Base-by-base conservation (phyloP, 2,113 vertebrate species). In the Mungos mungo region DNA sequence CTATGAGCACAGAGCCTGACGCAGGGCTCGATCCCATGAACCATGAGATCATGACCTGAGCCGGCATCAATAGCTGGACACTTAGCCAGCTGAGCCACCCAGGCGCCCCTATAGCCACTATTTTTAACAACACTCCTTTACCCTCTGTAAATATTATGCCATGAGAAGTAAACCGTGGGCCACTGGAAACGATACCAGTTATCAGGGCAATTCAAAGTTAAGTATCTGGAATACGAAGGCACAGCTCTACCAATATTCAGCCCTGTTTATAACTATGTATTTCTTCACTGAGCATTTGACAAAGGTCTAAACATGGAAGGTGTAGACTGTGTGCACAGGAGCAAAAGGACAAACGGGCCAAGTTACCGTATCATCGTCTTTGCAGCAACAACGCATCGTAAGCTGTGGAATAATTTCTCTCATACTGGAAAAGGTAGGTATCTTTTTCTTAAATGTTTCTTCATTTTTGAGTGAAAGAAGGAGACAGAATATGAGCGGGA, bases 191-290 rank as follows among this genome's bases (percentile, higher is more conserved):
- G 27, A 45, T 45, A 2, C 19, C 29, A 65, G 2, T 15, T 11
- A 38, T 9, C 13, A 27, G 23, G 41, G 38, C 5, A 4, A 35
- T 18, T 45, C 16, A 41, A 38, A 66, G 52, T 12, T 3, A 31
- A 45, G 31, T 52, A 27, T 2, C 76, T 5, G 12, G 19, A 27
- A 25, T 27, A 2, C 10, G 16, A 65, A 9, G 15, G 33, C n/a
- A 1, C 33, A 0, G 25, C 10, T 77, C 25, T 31, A 9, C 25
- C 19, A 14, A 52, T 68, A 13, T 29, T 68, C 19, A 71, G n/a
- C 15, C 21, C 2, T 12, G 35, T 57, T 15, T 31, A 18, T 25
- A 7, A 0, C 33, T n/a, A 19, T 7, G 15, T 1, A 6, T 63
- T 63, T 31, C 25, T 3, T 65, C 57, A 38, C 31, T 1, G 1